Evolutionary conservation across 64 coral and sea anemone species (phyloP).

Genomic region (Cladopsammia gracilis): DNA sequence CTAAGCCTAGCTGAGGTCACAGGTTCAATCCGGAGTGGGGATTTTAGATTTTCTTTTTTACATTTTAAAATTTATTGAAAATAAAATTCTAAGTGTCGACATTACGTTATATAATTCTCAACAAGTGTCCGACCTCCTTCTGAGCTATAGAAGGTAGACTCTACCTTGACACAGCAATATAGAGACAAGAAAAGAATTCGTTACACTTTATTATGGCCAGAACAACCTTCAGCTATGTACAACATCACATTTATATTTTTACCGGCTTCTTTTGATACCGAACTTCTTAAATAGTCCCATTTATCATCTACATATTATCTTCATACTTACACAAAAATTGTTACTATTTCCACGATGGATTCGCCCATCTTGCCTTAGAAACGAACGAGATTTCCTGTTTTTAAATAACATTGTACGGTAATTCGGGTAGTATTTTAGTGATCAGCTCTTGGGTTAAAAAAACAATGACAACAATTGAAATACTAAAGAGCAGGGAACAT

Average conservation of each 20-base stretch:
- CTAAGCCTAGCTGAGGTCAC: too few relatives aligned
- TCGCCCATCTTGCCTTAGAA: slow-evolving; percentile 24
- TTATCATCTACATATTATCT: slow-evolving; percentile 5
- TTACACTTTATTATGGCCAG: neutral
- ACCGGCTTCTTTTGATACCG: neutral
- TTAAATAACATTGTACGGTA: neutral
- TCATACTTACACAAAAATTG: slow-evolving; percentile 28
- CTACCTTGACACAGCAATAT: neutral
- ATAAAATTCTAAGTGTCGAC: too few relatives aligned
- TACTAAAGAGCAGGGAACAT: too few relatives aligned
- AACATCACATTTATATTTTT: neutral
- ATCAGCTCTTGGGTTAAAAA: too few relatives aligned
- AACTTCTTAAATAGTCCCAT: slow-evolving; percentile 38
- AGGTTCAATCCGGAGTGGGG: too few relatives aligned
- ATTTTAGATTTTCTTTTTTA: too few relatives aligned
- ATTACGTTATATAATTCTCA: too few relatives aligned
- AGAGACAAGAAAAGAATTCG: neutral
- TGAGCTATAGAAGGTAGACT: too few relatives aligned
- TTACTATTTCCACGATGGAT: slow-evolving; percentile 26
- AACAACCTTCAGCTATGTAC: slow-evolving; percentile 16
- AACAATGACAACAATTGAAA: too few relatives aligned
- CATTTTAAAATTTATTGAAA: too few relatives aligned
- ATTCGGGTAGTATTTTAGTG: too few relatives aligned
- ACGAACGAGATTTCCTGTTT: neutral
- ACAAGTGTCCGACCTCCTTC: too few relatives aligned